These are phyloP conservation scores for Corydoras sp. DNA, from an alignment of 2,113 vertebrate species.

Conservation along the genomic window DNA sequence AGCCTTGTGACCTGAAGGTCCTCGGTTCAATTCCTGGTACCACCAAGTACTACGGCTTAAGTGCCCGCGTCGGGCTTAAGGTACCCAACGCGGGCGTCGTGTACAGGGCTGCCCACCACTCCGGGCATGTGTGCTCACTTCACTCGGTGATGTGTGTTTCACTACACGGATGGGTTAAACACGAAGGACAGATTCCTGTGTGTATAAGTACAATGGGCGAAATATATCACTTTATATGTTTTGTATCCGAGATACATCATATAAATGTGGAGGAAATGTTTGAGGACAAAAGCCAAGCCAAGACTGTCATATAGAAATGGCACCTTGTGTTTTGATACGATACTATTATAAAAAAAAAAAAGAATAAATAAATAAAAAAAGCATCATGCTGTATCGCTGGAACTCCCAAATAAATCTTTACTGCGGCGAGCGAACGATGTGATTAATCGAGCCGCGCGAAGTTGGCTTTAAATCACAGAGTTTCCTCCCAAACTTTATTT, in stretches of 20 bases:
- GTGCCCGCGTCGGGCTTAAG: too few relatives aligned
- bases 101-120: too few relatives aligned
- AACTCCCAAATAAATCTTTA: constrained; percentile 39
- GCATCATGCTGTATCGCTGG: constrained; percentile 35
- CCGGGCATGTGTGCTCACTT: too few relatives aligned
- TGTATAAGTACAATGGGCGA: too few relatives aligned
- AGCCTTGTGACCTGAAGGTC: too few relatives aligned
- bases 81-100: too few relatives aligned
- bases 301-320: not conserved
- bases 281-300: not conserved
- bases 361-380: constrained; percentile 31
- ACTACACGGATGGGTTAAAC: too few relatives aligned
- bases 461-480: constrained; percentile 45
- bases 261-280: not conserved
- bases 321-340: constrained; percentile 16
- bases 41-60: too few relatives aligned
- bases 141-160: too few relatives aligned
- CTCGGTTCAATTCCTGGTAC: too few relatives aligned
- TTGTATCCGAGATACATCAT: not conserved
- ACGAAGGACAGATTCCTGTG: too few relatives aligned
- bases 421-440: constrained; percentile 36
- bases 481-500: constrained; percentile 23
- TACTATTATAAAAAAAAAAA: not conserved
- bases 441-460: constrained; percentile 50
- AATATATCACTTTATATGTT: too few relatives aligned